phyloP scores from a whole-genome alignment of 2,888 invertebrate species.

The Scaptomyza tumidula region DNA sequence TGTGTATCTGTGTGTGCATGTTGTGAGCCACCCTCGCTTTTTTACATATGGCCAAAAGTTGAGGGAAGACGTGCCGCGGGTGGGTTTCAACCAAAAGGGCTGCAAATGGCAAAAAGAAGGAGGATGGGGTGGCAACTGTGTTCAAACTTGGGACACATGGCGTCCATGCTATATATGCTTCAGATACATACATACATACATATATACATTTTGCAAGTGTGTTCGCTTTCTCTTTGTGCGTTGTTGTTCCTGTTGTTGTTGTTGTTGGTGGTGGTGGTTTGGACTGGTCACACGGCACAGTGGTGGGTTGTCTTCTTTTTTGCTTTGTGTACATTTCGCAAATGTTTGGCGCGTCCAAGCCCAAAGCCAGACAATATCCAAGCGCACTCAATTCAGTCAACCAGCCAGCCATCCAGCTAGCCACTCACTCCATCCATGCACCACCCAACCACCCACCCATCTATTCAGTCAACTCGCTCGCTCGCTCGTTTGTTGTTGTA shows the following conservation, averaged over 20 bases:
- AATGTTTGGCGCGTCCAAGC: slow-evolving; percentile 58
- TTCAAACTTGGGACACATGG: slow-evolving; percentile 54
- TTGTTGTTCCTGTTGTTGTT: slow-evolving; percentile 6
- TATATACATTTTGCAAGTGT: slow-evolving; percentile 58
- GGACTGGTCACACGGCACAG: slow-evolving; percentile 64
- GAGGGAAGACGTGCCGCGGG: slow-evolving; percentile 66
- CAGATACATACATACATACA: slow-evolving; percentile 6
- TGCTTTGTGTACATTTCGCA: slow-evolving; percentile 60
- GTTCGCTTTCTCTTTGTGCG: slow-evolving; percentile 25
- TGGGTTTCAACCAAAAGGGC: slow-evolving; percentile 40
- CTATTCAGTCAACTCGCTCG: slow-evolving; percentile 11
- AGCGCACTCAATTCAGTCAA: slow-evolving; percentile 30
- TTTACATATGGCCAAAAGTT: slow-evolving; percentile 76
- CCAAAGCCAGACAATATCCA: slow-evolving; percentile 37
- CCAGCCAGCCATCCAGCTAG: background rate
- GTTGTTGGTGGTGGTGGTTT: slow-evolving; percentile 47
- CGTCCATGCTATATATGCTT: slow-evolving; percentile 44
- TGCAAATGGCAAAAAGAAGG: slow-evolving; percentile 5
- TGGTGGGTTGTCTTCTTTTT: slow-evolving; percentile 49
- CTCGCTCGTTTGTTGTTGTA: slow-evolving; percentile 38
- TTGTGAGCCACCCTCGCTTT: slow-evolving; percentile 68
- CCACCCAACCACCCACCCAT: slow-evolving; percentile 11
- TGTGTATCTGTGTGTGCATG: background rate
- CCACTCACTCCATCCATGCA: background rate
- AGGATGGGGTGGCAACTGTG: slow-evolving; percentile 24